These are phyloP conservation scores for Sebastes cheni DNA, from an alignment of 2,797 vertebrate genomes.

Conservation along the genomic window DNA sequence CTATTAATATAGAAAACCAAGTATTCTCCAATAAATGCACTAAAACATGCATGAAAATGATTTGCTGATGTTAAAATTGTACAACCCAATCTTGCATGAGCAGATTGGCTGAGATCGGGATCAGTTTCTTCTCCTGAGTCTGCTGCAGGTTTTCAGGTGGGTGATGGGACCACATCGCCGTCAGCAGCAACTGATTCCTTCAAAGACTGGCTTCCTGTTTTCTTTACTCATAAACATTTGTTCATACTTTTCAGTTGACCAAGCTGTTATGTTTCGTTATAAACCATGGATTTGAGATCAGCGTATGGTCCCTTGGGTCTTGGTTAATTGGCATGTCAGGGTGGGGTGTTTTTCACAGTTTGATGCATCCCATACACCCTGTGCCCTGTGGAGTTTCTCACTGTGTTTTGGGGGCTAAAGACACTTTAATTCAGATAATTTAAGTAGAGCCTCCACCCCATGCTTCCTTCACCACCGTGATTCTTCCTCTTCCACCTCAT, in stretches of 20 bases:
- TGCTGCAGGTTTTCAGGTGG: not conserved
- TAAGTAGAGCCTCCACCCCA: not conserved
- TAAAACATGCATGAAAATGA: not conserved
- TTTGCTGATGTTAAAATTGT: not conserved
- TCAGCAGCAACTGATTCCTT: slow-evolving; percentile 13
- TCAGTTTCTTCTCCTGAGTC: not conserved
- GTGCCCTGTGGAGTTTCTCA: slow-evolving; percentile 22
- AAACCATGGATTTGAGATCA: slow-evolving; percentile 33
- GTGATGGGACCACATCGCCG: not conserved
- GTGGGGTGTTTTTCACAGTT: slow-evolving; percentile 33
- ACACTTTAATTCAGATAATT: slow-evolving; percentile 36
- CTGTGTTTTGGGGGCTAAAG: slow-evolving; percentile 3
- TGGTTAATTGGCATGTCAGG: slow-evolving; percentile 43
- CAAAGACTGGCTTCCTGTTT: slow-evolving; percentile 35
- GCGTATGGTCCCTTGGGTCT: not conserved
- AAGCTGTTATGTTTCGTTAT: slow-evolving; percentile 23
- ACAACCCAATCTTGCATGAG: not conserved
- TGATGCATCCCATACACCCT: slow-evolving; percentile 55
- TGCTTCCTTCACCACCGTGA: not conserved
- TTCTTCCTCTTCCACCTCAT: not conserved
- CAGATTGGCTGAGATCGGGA: not conserved
- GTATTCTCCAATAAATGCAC: not conserved
- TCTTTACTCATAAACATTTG: slow-evolving; percentile 35
- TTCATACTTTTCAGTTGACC: slow-evolving; percentile 20
- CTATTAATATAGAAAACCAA: not conserved